A percentile compares a stretch with the other conserved stretches of the same genome.
These are phyloP conservation scores for Apotomis betuletana DNA, from an alignment of 2,888 invertebrate genomes.

Conservation along the genomic window DNA sequence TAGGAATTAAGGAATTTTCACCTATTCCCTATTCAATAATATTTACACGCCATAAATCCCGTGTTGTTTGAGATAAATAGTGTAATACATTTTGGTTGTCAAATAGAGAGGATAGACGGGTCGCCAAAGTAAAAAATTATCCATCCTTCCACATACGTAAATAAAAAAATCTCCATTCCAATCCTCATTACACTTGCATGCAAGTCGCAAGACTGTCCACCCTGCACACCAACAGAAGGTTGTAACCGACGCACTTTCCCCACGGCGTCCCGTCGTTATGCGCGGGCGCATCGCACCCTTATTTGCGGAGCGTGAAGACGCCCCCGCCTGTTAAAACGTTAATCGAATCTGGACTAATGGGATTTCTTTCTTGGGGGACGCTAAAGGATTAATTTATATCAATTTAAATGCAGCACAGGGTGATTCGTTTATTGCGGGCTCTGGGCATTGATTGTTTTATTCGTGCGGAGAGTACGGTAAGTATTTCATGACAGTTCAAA, in stretches of 20 bases:
- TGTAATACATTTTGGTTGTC: no score
- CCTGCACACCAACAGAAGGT: background rate
- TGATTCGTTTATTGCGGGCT: conserved; percentile 48
- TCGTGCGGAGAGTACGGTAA: no score
- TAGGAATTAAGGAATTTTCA: no score
- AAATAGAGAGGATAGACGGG: no score
- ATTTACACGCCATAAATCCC: no score
- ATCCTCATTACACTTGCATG: conserved; percentile 27
- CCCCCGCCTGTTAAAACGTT: conserved; percentile 71
- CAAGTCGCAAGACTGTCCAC: background rate
- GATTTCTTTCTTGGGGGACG: conserved; percentile 83
- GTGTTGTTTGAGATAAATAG: no score
- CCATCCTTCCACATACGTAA: no score
- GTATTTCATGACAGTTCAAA: no score
- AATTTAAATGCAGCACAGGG: conserved; percentile 79
- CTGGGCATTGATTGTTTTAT: conserved; percentile 36
- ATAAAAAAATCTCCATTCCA: conserved; percentile 1
- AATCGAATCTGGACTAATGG: conserved; percentile 82
- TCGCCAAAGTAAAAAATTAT: no score
- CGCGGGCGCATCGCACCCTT: conserved; percentile 5
- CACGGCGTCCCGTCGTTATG: conserved; percentile 2
- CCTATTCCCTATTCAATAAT: no score
- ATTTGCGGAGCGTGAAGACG: conserved; percentile 31
- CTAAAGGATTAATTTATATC: conserved; percentile 84
- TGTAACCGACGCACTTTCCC: conserved; percentile 6